Base-by-base conservation (phyloP, 64 coral and sea anemone species). In the Cladopsammia gracilis region DNA sequence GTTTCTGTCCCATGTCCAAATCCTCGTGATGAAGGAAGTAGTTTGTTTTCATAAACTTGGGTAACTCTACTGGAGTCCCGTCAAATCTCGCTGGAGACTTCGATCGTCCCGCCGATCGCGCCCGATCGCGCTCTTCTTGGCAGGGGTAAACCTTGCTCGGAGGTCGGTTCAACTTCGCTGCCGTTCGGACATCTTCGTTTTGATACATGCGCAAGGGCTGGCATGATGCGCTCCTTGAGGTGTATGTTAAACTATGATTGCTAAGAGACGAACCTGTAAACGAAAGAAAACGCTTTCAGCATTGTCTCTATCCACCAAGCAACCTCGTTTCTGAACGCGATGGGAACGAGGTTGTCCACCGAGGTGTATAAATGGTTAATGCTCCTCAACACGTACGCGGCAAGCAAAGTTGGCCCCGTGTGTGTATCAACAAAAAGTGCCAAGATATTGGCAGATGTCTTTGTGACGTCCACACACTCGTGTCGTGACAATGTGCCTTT, bases 1-100 rank as follows among this genome's bases (percentile, higher is more conserved):
- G 97, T 50, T 98, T 98, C 73, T 98, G 97, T 45, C 97, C 97
- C 51, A 98, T 67, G 25, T 79, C 72, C 45, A 98, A 78, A 46
- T 96, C 88, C 22, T 94, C 94, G 50, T 96, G 91, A 19, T 82
- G 90, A 12, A 98, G 68, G 60, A 88, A 93, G 47, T 93, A 82
- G 26, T 98, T 98, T 18, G 48, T 78, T 43, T 93, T 96, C 76
- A 98, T 65, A 88, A 96, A 98, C 25, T 58, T 64, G 19, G 97
- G 97, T 3, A 98, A 71, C 11, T 56, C 86, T 26, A 95, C 82
- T 20, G 71, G 53, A 10, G 89, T 91, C 49, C 94, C 94, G n/a
- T 93, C 82, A 8, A 66, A 86, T 78, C 91, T 60, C 25, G 68
- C 50, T 58, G 83, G 91, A 56, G 81, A 76, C 25, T 71, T 71